Evolutionary conservation across 64 coral and sea anemone species (phyloP).

Genomic region (Anthopleura sola): DNA sequence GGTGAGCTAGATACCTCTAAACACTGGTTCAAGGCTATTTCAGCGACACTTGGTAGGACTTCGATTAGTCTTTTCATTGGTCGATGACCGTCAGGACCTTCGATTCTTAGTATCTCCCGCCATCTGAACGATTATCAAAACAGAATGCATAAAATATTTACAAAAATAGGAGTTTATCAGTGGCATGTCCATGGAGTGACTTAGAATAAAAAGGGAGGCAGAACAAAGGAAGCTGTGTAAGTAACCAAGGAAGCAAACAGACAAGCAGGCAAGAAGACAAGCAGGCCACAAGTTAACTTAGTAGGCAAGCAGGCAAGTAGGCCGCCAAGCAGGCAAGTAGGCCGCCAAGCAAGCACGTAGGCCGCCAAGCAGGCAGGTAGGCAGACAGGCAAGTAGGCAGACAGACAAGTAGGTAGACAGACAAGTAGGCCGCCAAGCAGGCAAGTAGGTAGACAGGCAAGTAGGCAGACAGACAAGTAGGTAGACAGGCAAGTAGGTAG

Average conservation of each 20-base stretch:
- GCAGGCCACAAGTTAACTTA: too few relatives aligned
- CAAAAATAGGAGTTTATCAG: not conserved
- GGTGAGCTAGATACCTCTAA: constrained; percentile 28
- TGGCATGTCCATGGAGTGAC: not conserved
- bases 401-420: too few relatives aligned
- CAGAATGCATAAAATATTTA: not conserved
- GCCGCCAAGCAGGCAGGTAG: too few relatives aligned
- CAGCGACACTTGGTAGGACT: constrained; percentile 67
- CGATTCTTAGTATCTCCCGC: constrained; percentile 45
- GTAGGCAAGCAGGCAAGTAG: not conserved
- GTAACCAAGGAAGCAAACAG: rapidly evolving
- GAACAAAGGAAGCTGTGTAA: not conserved
- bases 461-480: too few relatives aligned
- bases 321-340: too few relatives aligned
- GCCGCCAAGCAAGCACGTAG: too few relatives aligned
- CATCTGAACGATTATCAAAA: constrained; percentile 41
- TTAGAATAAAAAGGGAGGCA: not conserved
- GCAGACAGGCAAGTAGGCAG: too few relatives aligned
- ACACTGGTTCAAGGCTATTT: constrained; percentile 59
- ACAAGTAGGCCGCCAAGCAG: too few relatives aligned
- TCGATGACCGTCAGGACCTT: constrained; percentile 18
- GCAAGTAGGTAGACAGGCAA: too few relatives aligned
- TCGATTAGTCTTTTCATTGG: constrained; percentile 75
- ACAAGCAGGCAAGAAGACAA: too few relatives aligned
- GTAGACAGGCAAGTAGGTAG: too few relatives aligned